phyloP scores from a whole-genome alignment of 2,888 invertebrate genomes.

The Tinea semifulvella region DNA sequence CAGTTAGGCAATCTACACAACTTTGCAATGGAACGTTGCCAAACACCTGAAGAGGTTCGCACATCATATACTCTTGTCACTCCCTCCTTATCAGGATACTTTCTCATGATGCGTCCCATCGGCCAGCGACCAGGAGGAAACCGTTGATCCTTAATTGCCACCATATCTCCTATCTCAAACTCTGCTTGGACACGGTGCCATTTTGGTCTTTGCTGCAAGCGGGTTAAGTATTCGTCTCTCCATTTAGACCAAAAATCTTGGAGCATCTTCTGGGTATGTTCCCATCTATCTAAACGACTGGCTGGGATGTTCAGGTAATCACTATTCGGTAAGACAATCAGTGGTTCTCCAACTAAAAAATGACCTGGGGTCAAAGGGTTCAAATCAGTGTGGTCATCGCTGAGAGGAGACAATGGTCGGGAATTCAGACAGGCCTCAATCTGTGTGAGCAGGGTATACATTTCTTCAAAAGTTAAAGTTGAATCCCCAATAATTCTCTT shows the following conservation, averaged over 20 bases:
- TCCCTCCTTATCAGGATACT: too few relatives aligned
- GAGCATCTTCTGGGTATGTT: constrained; percentile 21
- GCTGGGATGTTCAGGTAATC: constrained; percentile 11
- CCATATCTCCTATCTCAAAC: constrained; percentile 19
- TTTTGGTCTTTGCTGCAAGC: constrained; percentile 17
- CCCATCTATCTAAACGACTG: constrained; percentile 19
- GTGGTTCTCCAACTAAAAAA: constrained; percentile 22
- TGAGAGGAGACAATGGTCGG: constrained; percentile 17
- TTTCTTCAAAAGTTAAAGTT: constrained; percentile 20
- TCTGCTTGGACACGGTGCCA: constrained; percentile 14
- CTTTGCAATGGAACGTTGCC: too few relatives aligned
- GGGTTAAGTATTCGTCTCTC: constrained; percentile 21
- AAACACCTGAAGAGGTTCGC: too few relatives aligned
- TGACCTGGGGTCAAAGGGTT: constrained; percentile 21
- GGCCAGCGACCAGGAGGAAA: constrained; percentile 20
- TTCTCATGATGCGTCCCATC: constrained; percentile 16
- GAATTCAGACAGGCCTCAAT: constrained; percentile 22
- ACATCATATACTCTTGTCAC: too few relatives aligned
- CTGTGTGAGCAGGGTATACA: constrained; percentile 20
- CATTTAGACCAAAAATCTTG: constrained; percentile 22
- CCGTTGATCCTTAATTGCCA: constrained; percentile 19
- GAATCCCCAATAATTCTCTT: constrained; percentile 16
- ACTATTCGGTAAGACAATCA: constrained; percentile 18
- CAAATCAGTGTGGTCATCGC: constrained; percentile 20
- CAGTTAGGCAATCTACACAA: too few relatives aligned